Conservation (phyloP, 2,797 vertebrate species). For the Oreochromis mossambicus region DNA sequence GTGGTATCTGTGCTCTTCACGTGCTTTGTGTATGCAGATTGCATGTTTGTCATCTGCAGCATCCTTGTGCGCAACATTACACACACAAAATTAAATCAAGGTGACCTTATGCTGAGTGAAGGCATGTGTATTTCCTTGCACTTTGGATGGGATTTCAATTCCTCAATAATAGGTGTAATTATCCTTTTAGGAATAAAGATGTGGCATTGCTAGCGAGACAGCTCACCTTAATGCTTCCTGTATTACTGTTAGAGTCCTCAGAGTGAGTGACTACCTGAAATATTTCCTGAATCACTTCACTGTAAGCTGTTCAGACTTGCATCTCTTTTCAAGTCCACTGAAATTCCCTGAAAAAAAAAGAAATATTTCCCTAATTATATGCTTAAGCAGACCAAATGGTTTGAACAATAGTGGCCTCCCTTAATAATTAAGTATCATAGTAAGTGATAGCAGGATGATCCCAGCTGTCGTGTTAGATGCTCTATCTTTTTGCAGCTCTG, state of each 20-base stretch:
- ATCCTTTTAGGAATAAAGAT: neutral
- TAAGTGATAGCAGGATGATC: conserved; percentile 32
- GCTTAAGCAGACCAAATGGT: conserved; percentile 22
- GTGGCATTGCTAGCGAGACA: neutral
- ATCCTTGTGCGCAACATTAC: neutral
- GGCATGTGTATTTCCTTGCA: neutral
- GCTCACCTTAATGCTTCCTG: neutral
- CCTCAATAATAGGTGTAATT: neutral
- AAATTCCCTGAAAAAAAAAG: neutral
- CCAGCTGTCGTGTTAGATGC: conserved; percentile 39
- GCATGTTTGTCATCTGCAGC: neutral
- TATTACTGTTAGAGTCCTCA: neutral
- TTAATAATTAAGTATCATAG: conserved; percentile 61
- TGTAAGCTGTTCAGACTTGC: neutral
- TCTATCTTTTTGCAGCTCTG: conserved; percentile 45
- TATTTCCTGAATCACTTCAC: neutral
- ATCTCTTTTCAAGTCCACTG: neutral
- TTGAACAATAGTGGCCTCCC: neutral
- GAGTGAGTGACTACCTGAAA: neutral
- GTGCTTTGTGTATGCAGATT: neutral
- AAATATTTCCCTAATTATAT: conserved; percentile 15
- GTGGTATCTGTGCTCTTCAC: neutral
- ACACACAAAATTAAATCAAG: neutral
- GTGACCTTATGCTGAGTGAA: neutral
- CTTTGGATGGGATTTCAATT: neutral